These are phyloP conservation scores for Cantharis flavilabris DNA, from an alignment of 2,888 invertebrate species.

Conservation along the genomic window DNA sequence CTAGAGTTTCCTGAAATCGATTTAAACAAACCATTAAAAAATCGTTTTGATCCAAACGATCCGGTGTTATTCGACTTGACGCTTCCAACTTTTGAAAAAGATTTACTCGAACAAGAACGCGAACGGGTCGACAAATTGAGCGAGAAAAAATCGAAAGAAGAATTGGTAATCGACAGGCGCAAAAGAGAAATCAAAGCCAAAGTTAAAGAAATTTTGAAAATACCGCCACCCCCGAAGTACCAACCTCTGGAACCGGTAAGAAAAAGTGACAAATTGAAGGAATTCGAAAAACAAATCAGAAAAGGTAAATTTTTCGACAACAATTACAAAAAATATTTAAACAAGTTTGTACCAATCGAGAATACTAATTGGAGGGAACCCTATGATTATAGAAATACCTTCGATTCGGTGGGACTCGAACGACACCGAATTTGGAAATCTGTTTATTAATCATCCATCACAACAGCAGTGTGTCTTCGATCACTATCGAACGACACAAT, in stretches of 20 bases:
- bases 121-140: slow-evolving; percentile 49
- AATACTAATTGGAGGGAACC: slow-evolving; percentile 47
- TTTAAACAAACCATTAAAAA: slow-evolving; percentile 31
- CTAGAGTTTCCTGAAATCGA: slow-evolving; percentile 25
- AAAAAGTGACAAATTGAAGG: slow-evolving; percentile 52
- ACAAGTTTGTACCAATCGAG: slow-evolving; percentile 32
- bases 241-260: slow-evolving; percentile 50
- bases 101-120: slow-evolving; percentile 49
- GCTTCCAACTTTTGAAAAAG: slow-evolving; percentile 48
- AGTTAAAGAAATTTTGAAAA: slow-evolving; percentile 45
- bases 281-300: slow-evolving; percentile 51
- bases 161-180: slow-evolving; percentile 48
- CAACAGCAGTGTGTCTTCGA: slow-evolving; percentile 42
- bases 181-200: slow-evolving; percentile 47
- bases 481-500: slow-evolving; percentile 40
- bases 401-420: slow-evolving; percentile 53
- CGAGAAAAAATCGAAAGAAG: slow-evolving; percentile 51
- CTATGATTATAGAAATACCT: slow-evolving; percentile 49
- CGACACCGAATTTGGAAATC: slow-evolving; percentile 53
- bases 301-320: slow-evolving; percentile 51
- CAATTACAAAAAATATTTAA: slow-evolving; percentile 51
- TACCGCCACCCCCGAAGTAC: slow-evolving; percentile 44
- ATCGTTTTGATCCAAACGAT: slow-evolving; percentile 29
- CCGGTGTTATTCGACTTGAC: slow-evolving; percentile 36
- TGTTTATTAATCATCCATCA: slow-evolving; percentile 39